Conservation (phyloP, 2,888 invertebrate genomes). For the Leistus spinibarbis region DNA sequence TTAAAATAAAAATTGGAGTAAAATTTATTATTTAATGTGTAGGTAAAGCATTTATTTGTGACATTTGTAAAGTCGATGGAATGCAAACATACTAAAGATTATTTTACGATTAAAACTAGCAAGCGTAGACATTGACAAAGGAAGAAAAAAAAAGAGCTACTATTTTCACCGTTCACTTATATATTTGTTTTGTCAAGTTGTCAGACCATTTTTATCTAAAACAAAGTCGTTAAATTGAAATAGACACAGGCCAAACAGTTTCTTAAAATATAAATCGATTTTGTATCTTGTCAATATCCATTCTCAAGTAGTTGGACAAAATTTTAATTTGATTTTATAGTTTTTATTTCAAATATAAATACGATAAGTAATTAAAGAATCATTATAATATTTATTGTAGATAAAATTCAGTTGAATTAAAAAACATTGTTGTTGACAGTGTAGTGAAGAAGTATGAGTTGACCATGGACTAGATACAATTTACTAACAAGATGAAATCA, state of each 20-base stretch:
- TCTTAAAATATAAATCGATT: not conserved
- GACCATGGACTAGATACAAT: not conserved
- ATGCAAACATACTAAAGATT: slow-evolving; percentile 20
- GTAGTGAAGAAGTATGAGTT: too few relatives aligned
- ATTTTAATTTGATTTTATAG: too few relatives aligned
- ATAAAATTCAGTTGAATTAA: too few relatives aligned
- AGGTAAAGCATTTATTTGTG: not conserved
- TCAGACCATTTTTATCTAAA: not conserved
- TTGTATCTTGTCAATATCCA: too few relatives aligned
- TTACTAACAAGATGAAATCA: not conserved
- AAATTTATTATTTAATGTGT: not conserved
- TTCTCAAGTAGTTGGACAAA: too few relatives aligned
- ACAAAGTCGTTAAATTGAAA: not conserved
- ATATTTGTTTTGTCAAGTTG: not conserved
- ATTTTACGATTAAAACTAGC: slow-evolving; percentile 19
- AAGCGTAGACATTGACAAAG: not conserved
- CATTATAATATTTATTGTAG: too few relatives aligned
- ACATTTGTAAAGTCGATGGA: slow-evolving; percentile 11
- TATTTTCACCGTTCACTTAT: not conserved
- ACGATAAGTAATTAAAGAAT: too few relatives aligned
- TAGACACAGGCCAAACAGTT: not conserved
- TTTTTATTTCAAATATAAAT: too few relatives aligned
- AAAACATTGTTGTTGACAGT: too few relatives aligned
- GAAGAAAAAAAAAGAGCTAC: not conserved
- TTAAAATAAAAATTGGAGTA: not conserved